These are phyloP conservation scores for Alcis repandata DNA, from an alignment of 2,888 invertebrate species.

Conservation along the genomic window DNA sequence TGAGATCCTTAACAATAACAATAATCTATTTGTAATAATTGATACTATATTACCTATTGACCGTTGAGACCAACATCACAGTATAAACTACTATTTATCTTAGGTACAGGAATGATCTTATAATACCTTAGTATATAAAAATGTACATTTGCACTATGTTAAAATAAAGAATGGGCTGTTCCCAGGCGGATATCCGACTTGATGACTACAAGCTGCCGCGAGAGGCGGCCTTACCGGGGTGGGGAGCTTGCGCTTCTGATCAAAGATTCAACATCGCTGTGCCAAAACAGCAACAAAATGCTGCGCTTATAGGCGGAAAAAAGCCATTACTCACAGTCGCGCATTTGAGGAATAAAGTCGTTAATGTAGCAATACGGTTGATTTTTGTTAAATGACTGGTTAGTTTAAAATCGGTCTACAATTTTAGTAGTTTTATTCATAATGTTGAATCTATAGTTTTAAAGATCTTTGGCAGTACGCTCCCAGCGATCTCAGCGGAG, in stretches of 20 bases:
- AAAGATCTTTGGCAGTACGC: background rate
- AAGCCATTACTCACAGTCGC: no score
- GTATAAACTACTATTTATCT: slow-evolving; percentile 83
- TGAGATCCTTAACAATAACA: slow-evolving; percentile 86
- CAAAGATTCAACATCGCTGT: no score
- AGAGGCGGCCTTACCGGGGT: no score
- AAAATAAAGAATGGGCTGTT: slow-evolving; percentile 67
- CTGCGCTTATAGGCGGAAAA: no score
- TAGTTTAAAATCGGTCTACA: no score
- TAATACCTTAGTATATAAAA: slow-evolving; percentile 68
- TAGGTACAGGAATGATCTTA: slow-evolving; percentile 86
- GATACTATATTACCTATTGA: slow-evolving; percentile 83
- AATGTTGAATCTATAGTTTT: no score
- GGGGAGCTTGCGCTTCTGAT: no score
- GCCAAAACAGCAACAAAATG: no score
- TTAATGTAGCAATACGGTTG: no score
- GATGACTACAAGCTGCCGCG: background rate
- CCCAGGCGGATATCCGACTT: slow-evolving; percentile 68
- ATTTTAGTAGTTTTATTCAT: no score
- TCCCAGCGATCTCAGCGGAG: slow-evolving; percentile 39
- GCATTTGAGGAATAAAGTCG: no score
- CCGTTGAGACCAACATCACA: slow-evolving; percentile 86
- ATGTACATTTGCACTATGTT: slow-evolving; percentile 82
- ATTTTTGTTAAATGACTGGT: no score
- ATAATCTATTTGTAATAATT: slow-evolving; percentile 83